Base-by-base conservation (phyloP, 1,140 invertebrate species). In the Ericerus pela region DNA sequence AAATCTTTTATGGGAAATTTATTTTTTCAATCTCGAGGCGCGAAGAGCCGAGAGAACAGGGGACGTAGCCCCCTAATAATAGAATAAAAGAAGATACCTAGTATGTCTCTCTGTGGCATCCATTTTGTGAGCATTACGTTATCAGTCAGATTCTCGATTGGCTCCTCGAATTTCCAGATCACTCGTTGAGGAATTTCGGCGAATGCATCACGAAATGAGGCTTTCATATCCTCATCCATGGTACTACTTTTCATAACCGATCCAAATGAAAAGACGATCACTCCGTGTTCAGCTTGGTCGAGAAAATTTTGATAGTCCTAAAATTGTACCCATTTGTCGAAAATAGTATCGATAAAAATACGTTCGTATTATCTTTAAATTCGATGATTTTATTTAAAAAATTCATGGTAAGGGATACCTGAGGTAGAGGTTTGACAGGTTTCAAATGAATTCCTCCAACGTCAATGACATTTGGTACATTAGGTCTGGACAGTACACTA, bases 221-320 rank as follows among this genome's bases (percentile, higher is more conserved):
- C 63, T 0, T 78, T 58, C 58, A 76, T 75, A 4, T 75, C 70
- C 3, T 71, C 62, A 0, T 80, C 72, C 62, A 86, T 26, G 12
- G 54, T 55, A 24, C 51, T 43, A 16, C 30, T 54, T 24, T 59
- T 47, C 2, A 62, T 30, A 8, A 75, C 72, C 1, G 80, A 78
- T 0, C 82, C 82, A 60, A 84, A 73, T 33, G 76, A 79, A 66
- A 83, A 83, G 59, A 80, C 79, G 27, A 85, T 76, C 1, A 79
- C 76, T 1, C 81, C 81, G 37, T 78, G 64, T 12, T 67, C 62
- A 0, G 78, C 73, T 29, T 71, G 68, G 54, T 78, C 75, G 12
- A 84, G 61, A 60, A 80, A 76, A 22, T 69, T 63, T 62, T 79
- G 70, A 29, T 80, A 69, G 63, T 79, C 75, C 72, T 76, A 27